Evolutionary conservation across 2,113 vertebrate genomes (phyloP), one percentile per base, ranked within the genome.

Genomic region (Theristicus caerulescens): DNA sequence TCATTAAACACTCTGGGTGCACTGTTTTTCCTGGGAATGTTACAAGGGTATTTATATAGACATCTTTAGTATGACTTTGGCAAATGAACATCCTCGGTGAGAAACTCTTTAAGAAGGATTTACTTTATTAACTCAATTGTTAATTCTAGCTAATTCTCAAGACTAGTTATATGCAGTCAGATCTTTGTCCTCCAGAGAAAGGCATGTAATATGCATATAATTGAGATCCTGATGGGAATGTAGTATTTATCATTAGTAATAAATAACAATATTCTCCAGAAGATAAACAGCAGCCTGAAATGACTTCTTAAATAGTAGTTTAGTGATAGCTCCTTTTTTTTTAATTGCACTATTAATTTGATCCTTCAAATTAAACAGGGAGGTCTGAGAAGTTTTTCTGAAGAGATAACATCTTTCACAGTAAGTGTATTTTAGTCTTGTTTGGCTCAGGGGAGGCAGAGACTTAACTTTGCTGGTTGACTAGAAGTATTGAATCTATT

Each of bases 91-190:
- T 77, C 24, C 64, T 84, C 31, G 38, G 19, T 79, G 72, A 70
- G 72, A 86, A 95, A 77, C 29, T 87, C 12, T 31, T 87, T 55
- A n/a, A 73, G 73, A 81, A 82, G 62, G 16, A 82, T 86, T 94
- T 64, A 89, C 69, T 73, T n/a, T 77, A 44, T 73, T 89, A 90
- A 87, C 58, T 87, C 46, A 46, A 1, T 81, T 90, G 29, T 62
- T 93, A 92, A 92, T 94, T 86, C 47, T 20, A 93, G 20, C 36
- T 94, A 72, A 69, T 84, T 89, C 42, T 88, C 67, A 85, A 81
- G 65, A 71, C 61, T 65, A 73, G 69, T 79, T 93, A 61, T 42
- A 51, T 26, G 36, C 44, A 88, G 32, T 5, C 47, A 84, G 79
- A 86, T 38, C 51, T 64, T 87, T 4, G 1, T 88, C 36, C 62